Base-by-base conservation (phyloP, 2,797 vertebrate species). In the Pangasius krempfi region DNA sequence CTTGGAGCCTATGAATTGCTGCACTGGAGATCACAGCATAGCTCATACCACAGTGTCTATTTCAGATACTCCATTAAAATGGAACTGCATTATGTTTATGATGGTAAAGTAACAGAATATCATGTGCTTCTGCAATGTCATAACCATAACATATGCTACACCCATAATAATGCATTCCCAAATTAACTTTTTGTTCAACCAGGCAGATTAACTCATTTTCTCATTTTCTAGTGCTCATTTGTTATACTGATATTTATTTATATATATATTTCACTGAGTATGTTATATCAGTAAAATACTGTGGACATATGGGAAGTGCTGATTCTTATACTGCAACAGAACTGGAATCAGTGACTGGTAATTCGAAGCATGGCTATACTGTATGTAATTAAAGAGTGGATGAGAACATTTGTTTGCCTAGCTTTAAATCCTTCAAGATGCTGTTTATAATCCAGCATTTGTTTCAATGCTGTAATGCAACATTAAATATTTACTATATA, bases 161-260 rank as follows among this genome's bases (percentile, higher is more conserved):
- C 73, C 25, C 12, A 50, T 50, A 76, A 14, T 52, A 22, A 60
- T 60, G 18, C 5, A 37, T 56, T 12, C n/a, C 6, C 9, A 54
- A 30, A 79, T 80, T 37, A 56, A 80, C 9, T 25, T 81, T 60
- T 60, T 82, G 56, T 82, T 82, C 37, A 81, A 25, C 79, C 54
- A 27, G 33, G 56, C 12, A 60, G 5, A 60, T 81, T 2, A 37
- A 37, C 22, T 81, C 30, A 20, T 33, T 7, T 56, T 56, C n/a
- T 78, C 13, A 13, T n/a, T n/a, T 30, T 52, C 33, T 12, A 27
- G 20, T 58, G 33, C 56, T 81, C 54, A 40, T 25, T 60, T 37
- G n/a, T 60, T 40, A 37, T 60, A 37, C 33, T 22, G 56, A 60
- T 37, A 60, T 80, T 12, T 52, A 30, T 52, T 52, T 78, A 40